phyloP scores from a whole-genome alignment of 2,113 vertebrate species.

The Mellivora capensis region DNA sequence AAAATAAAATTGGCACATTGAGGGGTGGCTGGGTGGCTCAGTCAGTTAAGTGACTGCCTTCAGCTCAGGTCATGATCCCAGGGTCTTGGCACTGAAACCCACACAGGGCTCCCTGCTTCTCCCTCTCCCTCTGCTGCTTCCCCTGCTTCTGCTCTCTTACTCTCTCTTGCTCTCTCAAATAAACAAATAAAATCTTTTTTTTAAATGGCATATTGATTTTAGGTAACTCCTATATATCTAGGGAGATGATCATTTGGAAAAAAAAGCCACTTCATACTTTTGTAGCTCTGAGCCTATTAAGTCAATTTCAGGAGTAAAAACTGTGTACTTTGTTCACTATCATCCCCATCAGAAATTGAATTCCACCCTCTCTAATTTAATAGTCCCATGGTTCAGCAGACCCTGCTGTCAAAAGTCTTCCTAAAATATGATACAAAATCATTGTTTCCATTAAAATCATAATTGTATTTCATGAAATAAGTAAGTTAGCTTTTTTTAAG shows the following conservation, averaged over 20 bases:
- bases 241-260: not conserved
- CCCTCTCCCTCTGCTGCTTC: no score
- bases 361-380: constrained; percentile 5
- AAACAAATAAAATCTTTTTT: not conserved
- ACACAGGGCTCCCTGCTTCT: no score
- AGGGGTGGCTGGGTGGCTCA: no score
- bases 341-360: not conserved
- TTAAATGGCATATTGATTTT: not conserved
- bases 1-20: no score
- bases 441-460: not conserved
- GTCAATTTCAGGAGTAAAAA: not conserved
- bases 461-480: not conserved
- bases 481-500: not conserved
- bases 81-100: no score
- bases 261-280: not conserved
- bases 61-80: no score
- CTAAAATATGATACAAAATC: not conserved
- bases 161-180: not conserved
- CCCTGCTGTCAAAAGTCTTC: not conserved
- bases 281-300: not conserved
- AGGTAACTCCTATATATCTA: not conserved
- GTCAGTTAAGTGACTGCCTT: no score
- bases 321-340: not conserved
- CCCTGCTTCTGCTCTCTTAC: no score
- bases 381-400: not conserved